Base-by-base conservation (phyloP, 2,888 invertebrate species). In the Hyalella azteca region DNA sequence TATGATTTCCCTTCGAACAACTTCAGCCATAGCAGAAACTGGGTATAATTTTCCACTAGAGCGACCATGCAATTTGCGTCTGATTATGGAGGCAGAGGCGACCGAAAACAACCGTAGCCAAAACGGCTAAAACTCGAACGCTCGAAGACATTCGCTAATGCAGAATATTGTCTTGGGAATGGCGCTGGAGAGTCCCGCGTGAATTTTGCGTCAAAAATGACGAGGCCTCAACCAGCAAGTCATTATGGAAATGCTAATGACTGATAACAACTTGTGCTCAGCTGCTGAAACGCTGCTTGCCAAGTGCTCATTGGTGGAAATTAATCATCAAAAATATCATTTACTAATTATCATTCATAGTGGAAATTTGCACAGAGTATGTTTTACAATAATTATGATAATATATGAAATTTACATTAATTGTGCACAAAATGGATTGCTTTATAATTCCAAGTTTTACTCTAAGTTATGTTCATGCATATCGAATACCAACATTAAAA, bases 21-120 rank as follows among this genome's bases (percentile, higher is more conserved):
- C 66, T 66, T 66, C 7, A 29, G 26, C 66, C 66, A 66, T 66
- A 32, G 66, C 36, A 29, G 66, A 66, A 54, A 66, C 66, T 66
- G 66, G 66, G 13, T 66, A 66, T 66, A 66, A 66, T 66, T 66
- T 66, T 66, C 66, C 66, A 36, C 66, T n/a, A 36, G 66, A 66
- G 36, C 66, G 66, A 36, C 32, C 66, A 15, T 36, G 66, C 66
- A 66, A 66, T 66, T 66, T 66, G 66, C 36, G 32, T 66, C 66
- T 66, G 66, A 66, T 66, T 66, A 66, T 66, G 66, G 66, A 36
- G 29, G 66, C 66, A 5, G 66, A 22, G 39, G 36, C 32, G 36
- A 29, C 36, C 66, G 39, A 66, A 66, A 66, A 66, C 66, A 66
- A 29, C 66, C 66, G 13, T 11, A 15, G 15, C 66, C 13, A 19